phyloP scores from a whole-genome alignment of 1,140 invertebrate species.

The Trypoxylus dichotomus region DNA sequence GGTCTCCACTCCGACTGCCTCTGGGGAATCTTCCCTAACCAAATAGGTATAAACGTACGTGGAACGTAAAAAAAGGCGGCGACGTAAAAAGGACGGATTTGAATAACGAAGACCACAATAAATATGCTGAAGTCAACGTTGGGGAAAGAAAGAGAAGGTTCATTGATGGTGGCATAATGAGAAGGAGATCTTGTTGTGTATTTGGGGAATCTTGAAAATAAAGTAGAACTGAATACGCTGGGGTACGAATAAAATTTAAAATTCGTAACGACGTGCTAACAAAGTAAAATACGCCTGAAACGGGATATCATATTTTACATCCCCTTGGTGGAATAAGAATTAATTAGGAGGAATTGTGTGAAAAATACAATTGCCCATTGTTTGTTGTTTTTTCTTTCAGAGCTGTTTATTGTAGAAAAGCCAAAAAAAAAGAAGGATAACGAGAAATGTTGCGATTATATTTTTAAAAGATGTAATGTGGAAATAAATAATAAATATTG shows the following conservation, averaged over 20 bases:
- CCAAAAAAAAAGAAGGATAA: too few species aligned
- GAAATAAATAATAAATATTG: too few species aligned
- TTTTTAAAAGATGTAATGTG: too few species aligned
- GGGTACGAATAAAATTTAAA: not conserved
- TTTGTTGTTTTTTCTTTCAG: too few species aligned
- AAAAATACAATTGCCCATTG: too few species aligned
- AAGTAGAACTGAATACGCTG: not conserved
- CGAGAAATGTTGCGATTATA: too few species aligned
- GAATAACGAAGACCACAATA: not conserved
- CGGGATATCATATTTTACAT: too few species aligned
- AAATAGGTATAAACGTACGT: not conserved
- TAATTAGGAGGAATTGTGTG: too few species aligned
- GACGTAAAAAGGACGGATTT: not conserved
- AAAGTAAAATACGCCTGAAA: too few species aligned
- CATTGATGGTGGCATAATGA: not conserved
- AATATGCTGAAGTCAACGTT: not conserved
- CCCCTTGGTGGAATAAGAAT: too few species aligned
- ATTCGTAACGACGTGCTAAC: not conserved
- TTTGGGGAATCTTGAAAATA: not conserved
- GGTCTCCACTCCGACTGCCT: not conserved
- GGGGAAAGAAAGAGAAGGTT: too few species aligned
- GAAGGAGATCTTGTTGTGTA: not conserved
- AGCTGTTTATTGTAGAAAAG: too few species aligned
- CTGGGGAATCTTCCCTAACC: not conserved
- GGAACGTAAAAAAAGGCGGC: not conserved